These are phyloP conservation scores for Anhinga anhinga DNA, from an alignment of 2,113 vertebrate genomes.

Conservation along the genomic window DNA sequence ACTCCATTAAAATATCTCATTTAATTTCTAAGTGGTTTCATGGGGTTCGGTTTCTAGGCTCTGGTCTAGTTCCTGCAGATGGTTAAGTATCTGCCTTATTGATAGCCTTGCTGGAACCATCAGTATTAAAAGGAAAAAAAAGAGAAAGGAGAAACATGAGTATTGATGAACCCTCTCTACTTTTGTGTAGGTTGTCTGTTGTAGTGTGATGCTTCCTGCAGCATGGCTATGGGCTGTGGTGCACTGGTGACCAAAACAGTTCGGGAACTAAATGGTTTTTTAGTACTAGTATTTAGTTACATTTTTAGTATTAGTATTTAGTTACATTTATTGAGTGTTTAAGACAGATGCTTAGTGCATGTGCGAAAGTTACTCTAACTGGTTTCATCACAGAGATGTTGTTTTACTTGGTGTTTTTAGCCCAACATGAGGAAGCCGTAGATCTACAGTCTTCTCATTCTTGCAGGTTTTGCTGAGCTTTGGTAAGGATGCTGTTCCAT, in stretches of 20 bases:
- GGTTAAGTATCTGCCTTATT: background rate
- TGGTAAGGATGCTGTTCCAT: background rate
- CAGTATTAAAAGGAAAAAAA: background rate
- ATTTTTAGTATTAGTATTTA: background rate
- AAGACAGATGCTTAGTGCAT: background rate
- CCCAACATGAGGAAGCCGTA: accelerated
- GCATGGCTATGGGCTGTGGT: background rate
- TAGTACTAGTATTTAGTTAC: background rate
- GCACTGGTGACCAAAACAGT: background rate
- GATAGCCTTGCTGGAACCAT: background rate
- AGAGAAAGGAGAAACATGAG: background rate
- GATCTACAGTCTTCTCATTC: background rate
- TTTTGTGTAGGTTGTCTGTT: background rate
- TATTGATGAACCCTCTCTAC: accelerated
- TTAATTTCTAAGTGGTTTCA: background rate
- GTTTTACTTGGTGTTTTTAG: background rate
- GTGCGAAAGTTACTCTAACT: background rate
- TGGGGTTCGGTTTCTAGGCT: background rate
- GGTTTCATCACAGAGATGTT: background rate
- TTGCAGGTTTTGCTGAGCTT: background rate
- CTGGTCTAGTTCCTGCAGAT: background rate
- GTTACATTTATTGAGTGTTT: background rate
- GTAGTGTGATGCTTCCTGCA: background rate
- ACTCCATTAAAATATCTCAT: background rate
- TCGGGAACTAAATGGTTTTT: background rate